These are phyloP conservation scores for Temnothorax longispinosus DNA, from an alignment of 1,140 invertebrate species.

Conservation along the genomic window DNA sequence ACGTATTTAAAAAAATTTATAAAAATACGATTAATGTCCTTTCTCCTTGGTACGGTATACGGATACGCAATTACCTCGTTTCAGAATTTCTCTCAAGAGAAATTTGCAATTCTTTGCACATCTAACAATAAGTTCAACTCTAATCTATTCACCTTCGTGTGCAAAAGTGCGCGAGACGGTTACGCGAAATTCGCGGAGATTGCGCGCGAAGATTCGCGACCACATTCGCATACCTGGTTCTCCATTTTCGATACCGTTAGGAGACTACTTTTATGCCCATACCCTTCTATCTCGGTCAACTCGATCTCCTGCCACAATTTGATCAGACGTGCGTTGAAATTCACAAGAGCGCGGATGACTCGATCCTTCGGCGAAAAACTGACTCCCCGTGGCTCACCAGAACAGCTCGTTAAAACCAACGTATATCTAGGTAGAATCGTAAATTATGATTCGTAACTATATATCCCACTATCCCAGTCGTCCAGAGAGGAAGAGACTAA, in stretches of 20 bases:
- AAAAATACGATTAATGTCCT: neutral
- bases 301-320: slow-evolving; percentile 4
- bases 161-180: neutral
- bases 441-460: too few relatives aligned
- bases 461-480: neutral
- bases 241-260: slow-evolving; percentile 47
- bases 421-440: slow-evolving; percentile 5
- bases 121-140: neutral
- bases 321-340: slow-evolving; percentile 47
- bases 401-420: slow-evolving; percentile 30
- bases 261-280: neutral
- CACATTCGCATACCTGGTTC: neutral
- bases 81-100: neutral
- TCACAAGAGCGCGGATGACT: slow-evolving; percentile 26
- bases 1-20: neutral
- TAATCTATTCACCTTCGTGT: neutral
- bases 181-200: neutral
- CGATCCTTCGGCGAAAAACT: slow-evolving; percentile 43
- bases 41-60: too few relatives aligned
- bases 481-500: neutral
- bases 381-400: slow-evolving; percentile 1
- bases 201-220: neutral
- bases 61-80: too few relatives aligned
- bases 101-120: neutral
- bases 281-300: slow-evolving; percentile 16